These are phyloP conservation scores for Pseudorhombus dupliciocellatus DNA, from an alignment of 2,113 vertebrate genomes.

Conservation along the genomic window DNA sequence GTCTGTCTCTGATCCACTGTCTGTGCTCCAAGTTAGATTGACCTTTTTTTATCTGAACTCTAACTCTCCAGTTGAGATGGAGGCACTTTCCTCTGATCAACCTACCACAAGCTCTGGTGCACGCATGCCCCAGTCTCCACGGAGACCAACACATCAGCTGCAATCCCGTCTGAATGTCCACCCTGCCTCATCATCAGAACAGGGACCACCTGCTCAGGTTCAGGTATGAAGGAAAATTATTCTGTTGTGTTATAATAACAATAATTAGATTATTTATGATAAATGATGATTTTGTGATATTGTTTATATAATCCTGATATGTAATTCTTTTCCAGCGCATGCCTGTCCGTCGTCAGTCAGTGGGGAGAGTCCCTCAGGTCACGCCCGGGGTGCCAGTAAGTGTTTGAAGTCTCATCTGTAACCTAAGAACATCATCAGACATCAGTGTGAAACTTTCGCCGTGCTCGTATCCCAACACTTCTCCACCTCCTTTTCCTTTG, in stretches of 20 bases:
- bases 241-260: not conserved
- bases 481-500: constrained; percentile 4
- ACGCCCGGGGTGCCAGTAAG: constrained; percentile 86
- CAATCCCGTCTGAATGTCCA: constrained; percentile 90
- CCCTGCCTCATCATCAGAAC: constrained; percentile 87
- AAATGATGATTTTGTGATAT: too few relatives aligned
- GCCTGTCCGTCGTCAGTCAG: constrained; percentile 85
- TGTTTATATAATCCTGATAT: too few relatives aligned
- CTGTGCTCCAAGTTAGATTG: not conserved
- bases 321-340: constrained; percentile 72
- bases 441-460: not conserved
- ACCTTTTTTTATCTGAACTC: not conserved
- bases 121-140: constrained; percentile 88
- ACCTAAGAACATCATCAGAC: not conserved
- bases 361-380: constrained; percentile 89
- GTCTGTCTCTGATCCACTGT: not conserved
- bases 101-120: constrained; percentile 87
- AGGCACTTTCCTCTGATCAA: constrained; percentile 87
- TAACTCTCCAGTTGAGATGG: constrained; percentile 84
- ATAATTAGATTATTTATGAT: too few relatives aligned
- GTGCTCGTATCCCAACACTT: not conserved
- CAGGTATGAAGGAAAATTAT: constrained; percentile 66
- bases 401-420: constrained; percentile 80
- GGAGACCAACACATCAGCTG: constrained; percentile 88
- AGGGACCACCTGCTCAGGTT: constrained; percentile 88